phyloP scores from a whole-genome alignment of 2,113 vertebrate species.

The Naja naja region DNA sequence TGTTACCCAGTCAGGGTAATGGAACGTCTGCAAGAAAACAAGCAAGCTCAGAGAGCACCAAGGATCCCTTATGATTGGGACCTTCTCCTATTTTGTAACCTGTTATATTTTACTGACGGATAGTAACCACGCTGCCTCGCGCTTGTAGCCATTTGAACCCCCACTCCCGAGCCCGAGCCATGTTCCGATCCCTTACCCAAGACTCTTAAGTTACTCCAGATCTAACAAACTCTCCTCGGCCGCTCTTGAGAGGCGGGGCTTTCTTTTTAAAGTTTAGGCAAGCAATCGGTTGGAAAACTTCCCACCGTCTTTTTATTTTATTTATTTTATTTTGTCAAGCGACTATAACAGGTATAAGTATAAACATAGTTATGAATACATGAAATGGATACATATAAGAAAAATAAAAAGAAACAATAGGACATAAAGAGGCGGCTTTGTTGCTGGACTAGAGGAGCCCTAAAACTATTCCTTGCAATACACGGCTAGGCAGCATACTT shows the following conservation, averaged over 20 bases:
- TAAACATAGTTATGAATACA: too few species aligned
- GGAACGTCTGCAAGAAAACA: too few species aligned
- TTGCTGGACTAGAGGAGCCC: too few species aligned
- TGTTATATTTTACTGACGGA: neutral
- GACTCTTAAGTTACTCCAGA: neutral
- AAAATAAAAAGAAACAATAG: too few species aligned
- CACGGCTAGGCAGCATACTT: conserved; percentile 43
- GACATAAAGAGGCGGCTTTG: neutral
- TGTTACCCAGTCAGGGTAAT: too few species aligned
- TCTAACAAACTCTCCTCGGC: neutral
- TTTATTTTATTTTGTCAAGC: too few species aligned
- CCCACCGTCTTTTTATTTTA: neutral
- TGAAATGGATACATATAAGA: too few species aligned
- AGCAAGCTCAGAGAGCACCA: too few species aligned
- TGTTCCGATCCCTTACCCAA: neutral
- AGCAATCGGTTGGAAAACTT: neutral
- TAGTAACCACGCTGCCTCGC: neutral
- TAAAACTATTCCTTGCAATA: neutral
- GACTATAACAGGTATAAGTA: too few species aligned
- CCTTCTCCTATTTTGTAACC: neutral
- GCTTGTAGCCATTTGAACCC: neutral
- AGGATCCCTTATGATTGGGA: neutral
- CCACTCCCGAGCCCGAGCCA: too few species aligned
- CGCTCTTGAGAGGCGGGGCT: neutral
- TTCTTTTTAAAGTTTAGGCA: neutral